phyloP scores from a whole-genome alignment of 2,113 vertebrate genomes.

The Nerophis lumbriciformis region DNA sequence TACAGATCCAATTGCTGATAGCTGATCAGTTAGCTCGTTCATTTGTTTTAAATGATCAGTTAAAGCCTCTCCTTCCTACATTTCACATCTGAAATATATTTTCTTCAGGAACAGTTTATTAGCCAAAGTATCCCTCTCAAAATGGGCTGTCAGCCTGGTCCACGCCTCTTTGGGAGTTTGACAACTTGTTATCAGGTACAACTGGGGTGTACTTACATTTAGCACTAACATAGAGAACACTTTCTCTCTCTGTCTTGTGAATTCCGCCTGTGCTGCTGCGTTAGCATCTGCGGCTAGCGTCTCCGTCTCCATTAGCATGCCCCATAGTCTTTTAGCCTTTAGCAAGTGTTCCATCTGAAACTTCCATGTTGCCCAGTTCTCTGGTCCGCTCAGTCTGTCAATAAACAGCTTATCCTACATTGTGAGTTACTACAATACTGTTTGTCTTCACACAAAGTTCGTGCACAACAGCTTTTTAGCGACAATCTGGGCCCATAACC shows the following conservation, averaged over 20 bases:
- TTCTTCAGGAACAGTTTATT: slow-evolving; percentile 13
- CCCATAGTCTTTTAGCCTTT: slow-evolving; percentile 1
- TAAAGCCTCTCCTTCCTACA: slow-evolving; percentile 7
- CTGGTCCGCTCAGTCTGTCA: too few relatives aligned
- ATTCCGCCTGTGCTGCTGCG: not conserved
- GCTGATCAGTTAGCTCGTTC: slow-evolving; percentile 10
- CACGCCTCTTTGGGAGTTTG: not conserved
- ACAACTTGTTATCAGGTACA: slow-evolving; percentile 9
- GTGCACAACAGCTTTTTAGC: not conserved
- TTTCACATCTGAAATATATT: slow-evolving; percentile 13
- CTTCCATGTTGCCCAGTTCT: slow-evolving; percentile 5
- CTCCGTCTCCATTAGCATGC: not conserved
- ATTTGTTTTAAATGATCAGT: slow-evolving; percentile 1
- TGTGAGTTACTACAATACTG: slow-evolving; percentile 9
- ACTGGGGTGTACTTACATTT: slow-evolving; percentile 6
- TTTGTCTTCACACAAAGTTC: not conserved
- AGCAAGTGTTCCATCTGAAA: slow-evolving; percentile 10
- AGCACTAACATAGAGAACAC: slow-evolving; percentile 5
- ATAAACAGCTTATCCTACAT: not conserved
- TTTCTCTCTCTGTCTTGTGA: not conserved
- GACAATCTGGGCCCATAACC: slow-evolving; percentile 1
- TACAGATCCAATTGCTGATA: too few relatives aligned
- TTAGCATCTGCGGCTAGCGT: not conserved
- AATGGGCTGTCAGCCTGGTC: too few relatives aligned
- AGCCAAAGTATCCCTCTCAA: not conserved